Base-by-base conservation (phyloP, 2,113 vertebrate genomes). In the Nerophis lumbriciformis region DNA sequence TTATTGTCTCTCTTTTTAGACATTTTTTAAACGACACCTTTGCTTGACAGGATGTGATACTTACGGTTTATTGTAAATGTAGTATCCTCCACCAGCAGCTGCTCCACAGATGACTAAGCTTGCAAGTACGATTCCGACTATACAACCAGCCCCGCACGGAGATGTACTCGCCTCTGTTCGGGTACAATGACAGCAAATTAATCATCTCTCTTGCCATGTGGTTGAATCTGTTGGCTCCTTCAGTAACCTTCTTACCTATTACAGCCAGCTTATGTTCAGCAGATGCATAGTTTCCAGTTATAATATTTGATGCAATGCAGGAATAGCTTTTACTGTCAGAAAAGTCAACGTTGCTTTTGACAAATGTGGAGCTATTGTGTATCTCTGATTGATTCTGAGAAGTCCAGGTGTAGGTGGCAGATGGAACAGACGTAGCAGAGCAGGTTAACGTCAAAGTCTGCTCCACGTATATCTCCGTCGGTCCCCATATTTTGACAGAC, bases 361-460 rank as follows among this genome's bases (percentile, higher is more conserved):
- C 37, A 10, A 68, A 65, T 19, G 13, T 52, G 9, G 68, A 0
- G 59, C 69, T 72, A n/a, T 21, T 19, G 19, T 1, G 15, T 12
- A 75, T 70, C 19, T 50, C 2, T 15, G n/a, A 53, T 10, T 49
- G 62, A 37, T 88, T 84, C 52, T 58, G 53, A 21, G 1, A 6
- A 4, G 0, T 67, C 88, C 88, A 88, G 59, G 3, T 80, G 68
- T 50, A 88, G n/a, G 0, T 37, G 2, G 84, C 66, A 38, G 45
- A 0, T 64, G 87, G 86, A n/a, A 0, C 12, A 28, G 84, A 87
- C 1, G 68, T 72, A 67, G 84, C 73, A 45, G 39, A 58, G 16
- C 88, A 89, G 39, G 0, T 71, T 67, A 86, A 58, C 0, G 5
- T 60, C 11, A 89, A 60, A 0, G 0, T 16, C 4, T 8, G 0